Evolutionary conservation across 2,113 vertebrate species (phyloP), one percentile per base, ranked within the genome.

Genomic region (Sebastes fasciatus): DNA sequence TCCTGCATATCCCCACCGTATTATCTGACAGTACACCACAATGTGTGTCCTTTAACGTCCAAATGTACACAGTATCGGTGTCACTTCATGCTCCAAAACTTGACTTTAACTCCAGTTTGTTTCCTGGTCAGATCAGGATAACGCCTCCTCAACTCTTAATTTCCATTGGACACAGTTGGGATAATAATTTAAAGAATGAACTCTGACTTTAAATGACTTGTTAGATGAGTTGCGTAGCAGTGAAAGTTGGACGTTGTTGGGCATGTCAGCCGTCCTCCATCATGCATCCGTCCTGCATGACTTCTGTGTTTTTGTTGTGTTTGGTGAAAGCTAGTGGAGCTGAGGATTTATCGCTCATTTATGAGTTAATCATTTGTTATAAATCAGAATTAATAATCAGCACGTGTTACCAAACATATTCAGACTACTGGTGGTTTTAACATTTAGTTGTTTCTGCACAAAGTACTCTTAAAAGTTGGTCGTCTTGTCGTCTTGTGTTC

Each of bases 221-320:
- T 88, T 58, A 4, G 67, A 83, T 26, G 26, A 40, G 23, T 23
- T 60, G 52, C 65, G 58, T 49, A 2, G n/a, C 62, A 23, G 71
- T 77, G 76, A 66, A 49, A 42, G 60, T 54, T 8, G 60, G 67
- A 68, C 45, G 1, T 1, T 61, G 61, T 74, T 10, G 75, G 46
- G 80, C 80, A 83, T 87, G 88, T 75, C 55, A 57, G 40, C 71
- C 3, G 54, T 82, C 69, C 72, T 6, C 70, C 74, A 66, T 51
- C 71, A 49, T 68, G 82, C 84, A 61, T 69, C 48, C 13, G 60
- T 67, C 80, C 84, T 86, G 87, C 91, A 89, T 83, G 91, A 80
- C 43, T 89, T 80, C 5, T 55, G 49, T 82, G 58, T 72, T 68
- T 61, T 60, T 21, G 55, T 54, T 71, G 49, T 45, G 71, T 72